Evolutionary conservation across 2,113 vertebrate species (phyloP).

Genomic region (Triplophysa dalaica): DNA sequence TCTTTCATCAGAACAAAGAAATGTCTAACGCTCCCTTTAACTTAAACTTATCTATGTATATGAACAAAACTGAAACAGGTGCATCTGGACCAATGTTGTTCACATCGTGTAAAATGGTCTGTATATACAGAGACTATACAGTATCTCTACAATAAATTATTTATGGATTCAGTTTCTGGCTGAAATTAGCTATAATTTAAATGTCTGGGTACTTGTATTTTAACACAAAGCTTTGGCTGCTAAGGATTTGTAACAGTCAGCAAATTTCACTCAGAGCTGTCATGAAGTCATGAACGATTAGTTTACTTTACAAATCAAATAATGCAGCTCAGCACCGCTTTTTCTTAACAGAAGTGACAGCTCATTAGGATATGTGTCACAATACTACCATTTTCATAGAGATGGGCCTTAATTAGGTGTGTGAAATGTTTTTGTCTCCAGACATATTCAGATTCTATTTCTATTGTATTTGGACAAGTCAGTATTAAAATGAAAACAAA

Average conservation of each 20-base stretch:
- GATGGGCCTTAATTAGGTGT: constrained; percentile 39
- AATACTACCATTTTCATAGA: constrained; percentile 15
- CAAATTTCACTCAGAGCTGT: constrained; percentile 1
- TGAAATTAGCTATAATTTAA: not conserved
- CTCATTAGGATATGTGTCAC: constrained; percentile 40
- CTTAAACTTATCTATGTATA: too few species aligned
- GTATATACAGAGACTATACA: not conserved
- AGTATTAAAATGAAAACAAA: constrained; percentile 5
- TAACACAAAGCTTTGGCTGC: not conserved
- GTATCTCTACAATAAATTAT: not conserved
- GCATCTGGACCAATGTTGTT: not conserved
- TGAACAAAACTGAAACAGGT: too few species aligned
- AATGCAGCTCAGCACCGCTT: constrained; percentile 3
- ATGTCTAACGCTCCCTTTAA: too few species aligned
- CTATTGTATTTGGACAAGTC: not conserved
- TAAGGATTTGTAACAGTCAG: constrained; percentile 5
- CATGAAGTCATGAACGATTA: not conserved
- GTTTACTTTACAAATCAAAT: constrained; percentile 22
- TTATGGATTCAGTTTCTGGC: not conserved
- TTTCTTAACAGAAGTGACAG: not conserved
- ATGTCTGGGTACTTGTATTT: not conserved
- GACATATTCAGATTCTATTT: not conserved
- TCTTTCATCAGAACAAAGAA: not conserved
- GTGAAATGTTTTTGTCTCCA: constrained; percentile 21
- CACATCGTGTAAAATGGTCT: too few species aligned